A percentile compares a stretch with the other conserved stretches of the same genome.
These are phyloP conservation scores for Omphaloscelis lunosa DNA, from an alignment of 2,888 invertebrate genomes.

Conservation along the genomic window DNA sequence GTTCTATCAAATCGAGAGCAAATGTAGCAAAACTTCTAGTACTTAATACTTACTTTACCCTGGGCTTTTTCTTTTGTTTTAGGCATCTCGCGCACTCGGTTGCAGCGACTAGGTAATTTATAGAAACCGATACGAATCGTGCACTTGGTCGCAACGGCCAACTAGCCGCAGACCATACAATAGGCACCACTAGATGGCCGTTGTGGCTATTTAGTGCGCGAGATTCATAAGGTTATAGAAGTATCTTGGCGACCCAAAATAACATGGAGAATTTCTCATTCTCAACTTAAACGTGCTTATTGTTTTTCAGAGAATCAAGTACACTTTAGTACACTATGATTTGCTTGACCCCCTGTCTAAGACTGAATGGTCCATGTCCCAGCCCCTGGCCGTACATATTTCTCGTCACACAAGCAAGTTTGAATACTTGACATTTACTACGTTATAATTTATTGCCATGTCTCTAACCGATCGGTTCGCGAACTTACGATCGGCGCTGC, in stretches of 20 bases:
- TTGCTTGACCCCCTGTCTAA: not conserved
- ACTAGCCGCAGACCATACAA: too few species aligned
- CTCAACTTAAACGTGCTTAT: not conserved
- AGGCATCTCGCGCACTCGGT: too few species aligned
- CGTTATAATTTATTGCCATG: slow-evolving; percentile 47
- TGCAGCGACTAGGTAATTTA: too few species aligned
- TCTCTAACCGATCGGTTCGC: slow-evolving; percentile 35
- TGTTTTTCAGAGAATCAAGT: not conserved
- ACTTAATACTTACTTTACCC: not conserved
- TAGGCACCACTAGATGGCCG: too few species aligned
- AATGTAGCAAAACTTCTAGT: not conserved
- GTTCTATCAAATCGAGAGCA: not conserved
- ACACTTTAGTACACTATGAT: not conserved
- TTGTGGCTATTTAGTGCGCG: too few species aligned
- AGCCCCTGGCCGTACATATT: slow-evolving; percentile 14
- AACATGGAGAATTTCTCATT: not conserved
- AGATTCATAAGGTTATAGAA: too few species aligned
- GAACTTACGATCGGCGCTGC: slow-evolving; percentile 48
- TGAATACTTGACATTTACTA: slow-evolving; percentile 40
- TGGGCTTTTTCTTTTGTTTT: not conserved
- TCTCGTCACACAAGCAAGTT: slow-evolving; percentile 12
- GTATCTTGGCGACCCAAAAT: not conserved
- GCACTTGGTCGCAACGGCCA: too few species aligned
- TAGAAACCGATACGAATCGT: too few species aligned
- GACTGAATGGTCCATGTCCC: not conserved